Conservation (phyloP, 2,797 vertebrate genomes). For the Sebastes hopkinsi region DNA sequence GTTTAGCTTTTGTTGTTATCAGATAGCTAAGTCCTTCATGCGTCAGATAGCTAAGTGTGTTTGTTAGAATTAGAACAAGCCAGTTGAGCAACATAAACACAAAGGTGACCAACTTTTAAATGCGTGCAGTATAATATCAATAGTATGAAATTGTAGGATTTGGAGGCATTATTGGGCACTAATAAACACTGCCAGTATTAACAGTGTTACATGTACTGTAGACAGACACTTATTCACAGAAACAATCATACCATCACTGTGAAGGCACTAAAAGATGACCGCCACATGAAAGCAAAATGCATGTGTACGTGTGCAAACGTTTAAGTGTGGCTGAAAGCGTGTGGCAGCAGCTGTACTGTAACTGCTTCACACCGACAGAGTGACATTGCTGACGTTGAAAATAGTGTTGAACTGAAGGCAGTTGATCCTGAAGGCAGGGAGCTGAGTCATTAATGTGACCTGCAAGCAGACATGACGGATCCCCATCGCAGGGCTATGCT, state of each 20-base stretch:
- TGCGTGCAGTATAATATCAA: not conserved
- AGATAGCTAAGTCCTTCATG: not conserved
- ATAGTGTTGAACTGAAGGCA: slow-evolving; percentile 27
- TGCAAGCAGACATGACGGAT: slow-evolving; percentile 31
- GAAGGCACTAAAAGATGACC: slow-evolving; percentile 6
- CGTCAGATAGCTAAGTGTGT: too few relatives aligned
- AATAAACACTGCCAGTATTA: not conserved
- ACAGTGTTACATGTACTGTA: not conserved
- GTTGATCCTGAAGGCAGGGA: slow-evolving; percentile 39
- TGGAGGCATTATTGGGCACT: too few relatives aligned
- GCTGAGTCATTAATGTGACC: slow-evolving; percentile 59
- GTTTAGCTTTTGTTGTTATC: not conserved
- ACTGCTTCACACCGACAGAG: slow-evolving; percentile 6
- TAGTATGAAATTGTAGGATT: not conserved
- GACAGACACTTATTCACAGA: not conserved
- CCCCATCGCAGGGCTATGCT: slow-evolving; percentile 29
- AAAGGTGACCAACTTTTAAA: not conserved
- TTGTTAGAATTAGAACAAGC: not conserved
- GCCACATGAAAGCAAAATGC: not conserved
- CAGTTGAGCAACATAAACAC: too few relatives aligned
- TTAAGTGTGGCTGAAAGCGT: slow-evolving; percentile 1
- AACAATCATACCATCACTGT: not conserved
- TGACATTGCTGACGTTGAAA: slow-evolving; percentile 27
- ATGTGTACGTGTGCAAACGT: not conserved
- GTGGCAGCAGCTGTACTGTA: slow-evolving; percentile 15